Base-by-base conservation (phyloP, 2,888 invertebrate species). In the Autographa pulchrina region DNA sequence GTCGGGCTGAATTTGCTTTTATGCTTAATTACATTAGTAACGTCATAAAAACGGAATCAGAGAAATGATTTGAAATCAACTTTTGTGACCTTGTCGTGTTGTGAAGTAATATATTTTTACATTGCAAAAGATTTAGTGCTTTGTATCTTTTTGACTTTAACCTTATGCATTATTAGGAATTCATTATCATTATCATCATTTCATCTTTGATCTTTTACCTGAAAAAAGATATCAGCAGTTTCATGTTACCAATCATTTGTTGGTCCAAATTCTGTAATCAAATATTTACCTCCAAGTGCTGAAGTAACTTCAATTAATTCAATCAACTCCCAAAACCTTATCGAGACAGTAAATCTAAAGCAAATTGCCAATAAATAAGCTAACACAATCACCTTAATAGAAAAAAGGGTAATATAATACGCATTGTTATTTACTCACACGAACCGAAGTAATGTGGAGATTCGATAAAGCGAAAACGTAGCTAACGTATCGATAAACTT, bases 401-500 rank as follows among this genome's bases (percentile, higher is more conserved):
- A 85, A 86, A 80, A 69, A 78, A 76, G 75, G 71, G 77, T 79
- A 74, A 80, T 81, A 82, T 83, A 78, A 82, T 82, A 85, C 80
- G 77, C 77, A 84, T 84, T 81, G 74, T 77, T 81, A 85, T 85
- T 86, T 83, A 85, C 84, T 81, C 77, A 72, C 70, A 80, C 77
- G 70, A 80, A 75, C 78, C 68, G 54, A 62, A 69, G 81, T 82
- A 82, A 83, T 78, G 83, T 82, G 81, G 82, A 80, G 81, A 85
- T 80, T 81, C 86, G 85, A 85, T 87, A 86, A 88, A 85, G 80
- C 80, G 85, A 81, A 79, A 78, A 81, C 76, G 80, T 80, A 80
- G 78, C 83, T 83, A 86, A 85, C 83, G 86, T 85, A 86, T 85
- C 89, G 87, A 89, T 90, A 90, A 91, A 89, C 87, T 89, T 89